These are phyloP conservation scores for Cyclina sinensis DNA, from an alignment of 1,140 invertebrate species.

Conservation along the genomic window DNA sequence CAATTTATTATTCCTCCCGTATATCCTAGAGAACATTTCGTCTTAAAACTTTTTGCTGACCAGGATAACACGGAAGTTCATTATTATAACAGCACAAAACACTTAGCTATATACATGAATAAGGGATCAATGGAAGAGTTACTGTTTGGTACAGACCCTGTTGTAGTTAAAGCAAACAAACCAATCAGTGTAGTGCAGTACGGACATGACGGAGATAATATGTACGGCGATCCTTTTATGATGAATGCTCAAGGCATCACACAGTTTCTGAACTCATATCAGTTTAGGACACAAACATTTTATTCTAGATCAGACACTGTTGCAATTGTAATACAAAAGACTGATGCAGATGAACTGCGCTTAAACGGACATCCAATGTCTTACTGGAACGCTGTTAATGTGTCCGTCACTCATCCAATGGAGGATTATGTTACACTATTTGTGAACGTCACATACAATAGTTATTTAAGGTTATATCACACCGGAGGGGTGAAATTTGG, in stretches of 20 bases:
- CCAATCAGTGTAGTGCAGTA: too few relatives aligned
- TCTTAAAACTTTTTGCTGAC: not conserved
- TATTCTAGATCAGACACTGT: not conserved
- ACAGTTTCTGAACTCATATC: not conserved
- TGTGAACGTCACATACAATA: not conserved
- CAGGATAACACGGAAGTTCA: slow-evolving; percentile 19
- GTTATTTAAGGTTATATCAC: not conserved
- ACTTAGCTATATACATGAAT: too few relatives aligned
- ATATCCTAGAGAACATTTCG: not conserved
- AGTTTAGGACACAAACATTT: not conserved
- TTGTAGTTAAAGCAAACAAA: too few relatives aligned
- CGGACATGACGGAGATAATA: not conserved
- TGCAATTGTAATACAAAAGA: not conserved
- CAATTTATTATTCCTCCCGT: slow-evolving; percentile 9
- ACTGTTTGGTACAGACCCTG: too few relatives aligned
- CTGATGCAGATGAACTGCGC: not conserved
- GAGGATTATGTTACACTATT: not conserved
- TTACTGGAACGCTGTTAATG: not conserved
- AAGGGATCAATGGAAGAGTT: too few relatives aligned
- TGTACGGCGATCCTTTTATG: slow-evolving; percentile 8
- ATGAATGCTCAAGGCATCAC: too few relatives aligned
- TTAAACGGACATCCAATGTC: not conserved
- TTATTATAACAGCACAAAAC: not conserved
- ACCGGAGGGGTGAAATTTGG: not conserved
- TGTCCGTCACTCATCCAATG: not conserved